These are phyloP conservation scores for Cheilosia impressa DNA, from an alignment of 2,888 invertebrate genomes.

Conservation along the genomic window DNA sequence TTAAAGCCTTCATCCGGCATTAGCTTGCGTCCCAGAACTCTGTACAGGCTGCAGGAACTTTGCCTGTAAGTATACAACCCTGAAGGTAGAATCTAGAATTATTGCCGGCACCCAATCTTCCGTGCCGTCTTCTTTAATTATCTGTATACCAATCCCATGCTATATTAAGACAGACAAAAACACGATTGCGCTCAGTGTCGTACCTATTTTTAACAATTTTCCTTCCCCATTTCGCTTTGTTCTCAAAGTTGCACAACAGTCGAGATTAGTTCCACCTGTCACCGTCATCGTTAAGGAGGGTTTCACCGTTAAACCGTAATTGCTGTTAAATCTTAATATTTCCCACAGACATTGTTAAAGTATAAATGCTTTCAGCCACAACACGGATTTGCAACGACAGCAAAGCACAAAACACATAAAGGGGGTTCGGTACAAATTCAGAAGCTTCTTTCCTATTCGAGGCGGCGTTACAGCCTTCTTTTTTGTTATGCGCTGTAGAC, in stretches of 20 bases:
- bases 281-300: conserved; percentile 41
- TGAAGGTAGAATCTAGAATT: no score
- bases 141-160: neutral
- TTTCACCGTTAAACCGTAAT: conserved; percentile 37
- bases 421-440: neutral
- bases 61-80: no score
- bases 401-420: conserved; percentile 16
- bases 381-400: conserved; percentile 16
- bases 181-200: neutral
- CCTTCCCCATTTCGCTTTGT: conserved; percentile 5
- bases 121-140: neutral
- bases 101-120: no score
- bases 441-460: conserved; percentile 3
- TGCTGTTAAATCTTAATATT: conserved; percentile 52
- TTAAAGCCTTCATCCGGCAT: no score
- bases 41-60: no score
- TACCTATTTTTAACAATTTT: conserved; percentile 16
- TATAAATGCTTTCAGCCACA: conserved; percentile 30
- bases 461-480: conserved; percentile 4
- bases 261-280: conserved; percentile 48
- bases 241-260: conserved; percentile 16
- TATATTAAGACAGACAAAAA: neutral
- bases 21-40: no score
- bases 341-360: conserved; percentile 25
- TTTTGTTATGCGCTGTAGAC: conserved; percentile 5